Percentiles rank a stretch among this genome's conserved stretches.
Conservation (phyloP, 1,140 invertebrate genomes). For the Heliconius himera region DNA sequence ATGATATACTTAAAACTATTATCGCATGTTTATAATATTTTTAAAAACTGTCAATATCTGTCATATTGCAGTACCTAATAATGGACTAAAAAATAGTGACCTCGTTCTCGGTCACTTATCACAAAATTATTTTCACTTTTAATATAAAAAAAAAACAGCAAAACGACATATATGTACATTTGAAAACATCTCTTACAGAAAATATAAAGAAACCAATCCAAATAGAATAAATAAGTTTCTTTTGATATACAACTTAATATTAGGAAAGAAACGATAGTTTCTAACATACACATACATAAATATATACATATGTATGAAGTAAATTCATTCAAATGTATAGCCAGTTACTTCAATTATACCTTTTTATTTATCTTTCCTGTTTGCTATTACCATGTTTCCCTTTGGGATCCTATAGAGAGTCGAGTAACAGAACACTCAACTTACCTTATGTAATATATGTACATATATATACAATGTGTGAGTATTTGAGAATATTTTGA, state of each 20-base stretch:
- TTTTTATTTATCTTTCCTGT: constrained; percentile 7
- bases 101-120: background rate
- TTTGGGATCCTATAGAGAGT: background rate
- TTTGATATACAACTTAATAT: constrained; percentile 14
- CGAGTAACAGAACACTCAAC: constrained; percentile 34
- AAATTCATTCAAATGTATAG: constrained; percentile 2
- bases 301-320: background rate
- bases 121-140: no score
- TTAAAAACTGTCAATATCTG: no score
- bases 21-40: no score
- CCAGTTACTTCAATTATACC: constrained; percentile 12
- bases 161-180: no score
- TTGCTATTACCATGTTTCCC: background rate
- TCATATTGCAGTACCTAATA: background rate
- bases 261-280: background rate
- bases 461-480: no score
- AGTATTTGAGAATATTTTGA: no score
- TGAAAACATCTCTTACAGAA: background rate
- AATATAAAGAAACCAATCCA: background rate
- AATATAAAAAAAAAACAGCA: background rate
- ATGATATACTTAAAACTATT: no score
- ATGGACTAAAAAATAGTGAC: no score
- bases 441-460: background rate
- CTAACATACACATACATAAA: background rate
- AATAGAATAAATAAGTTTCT: background rate